Percentiles rank a stretch among this genome's conserved stretches.
Conservation (phyloP, 2,113 vertebrate genomes). For the Progne subis region DNA sequence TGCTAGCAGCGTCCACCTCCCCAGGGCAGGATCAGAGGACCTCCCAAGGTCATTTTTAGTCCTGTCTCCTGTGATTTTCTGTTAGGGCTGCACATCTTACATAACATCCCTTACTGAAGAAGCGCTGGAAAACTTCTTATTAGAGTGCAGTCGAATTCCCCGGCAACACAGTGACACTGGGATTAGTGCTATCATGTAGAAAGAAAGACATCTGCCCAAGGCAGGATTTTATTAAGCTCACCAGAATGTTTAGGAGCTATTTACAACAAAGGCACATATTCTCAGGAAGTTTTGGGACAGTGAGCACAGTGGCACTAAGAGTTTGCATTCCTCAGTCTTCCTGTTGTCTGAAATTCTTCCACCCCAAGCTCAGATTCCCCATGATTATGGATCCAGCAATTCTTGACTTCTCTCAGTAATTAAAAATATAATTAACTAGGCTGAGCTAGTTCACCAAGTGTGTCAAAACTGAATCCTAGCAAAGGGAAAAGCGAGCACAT, state of each 20-base stretch:
- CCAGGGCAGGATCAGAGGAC: not conserved
- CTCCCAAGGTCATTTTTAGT: slow-evolving; percentile 15
- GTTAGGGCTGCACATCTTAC: not conserved
- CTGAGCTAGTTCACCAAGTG: not conserved
- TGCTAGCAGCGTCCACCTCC: not conserved
- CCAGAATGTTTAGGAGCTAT: not conserved
- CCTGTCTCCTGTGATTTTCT: slow-evolving; percentile 15
- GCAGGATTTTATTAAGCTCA: not conserved
- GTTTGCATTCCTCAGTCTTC: not conserved
- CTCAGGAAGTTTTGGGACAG: not conserved
- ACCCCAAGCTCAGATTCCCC: not conserved
- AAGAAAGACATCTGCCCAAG: not conserved
- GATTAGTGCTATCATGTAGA: not conserved
- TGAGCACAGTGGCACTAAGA: not conserved
- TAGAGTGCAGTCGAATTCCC: not conserved
- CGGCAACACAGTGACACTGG: fast-evolving
- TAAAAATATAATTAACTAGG: slow-evolving; percentile 11
- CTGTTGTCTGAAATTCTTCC: not conserved
- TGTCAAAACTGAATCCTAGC: not conserved
- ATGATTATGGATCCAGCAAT: not conserved
- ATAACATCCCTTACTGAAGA: not conserved
- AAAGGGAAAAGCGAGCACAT: not conserved
- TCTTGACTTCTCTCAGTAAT: not conserved
- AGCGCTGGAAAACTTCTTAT: not conserved
- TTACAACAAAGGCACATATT: not conserved